These are phyloP conservation scores for Sisor rabdophorus DNA, from an alignment of 2,113 vertebrate genomes.

Conservation along the genomic window DNA sequence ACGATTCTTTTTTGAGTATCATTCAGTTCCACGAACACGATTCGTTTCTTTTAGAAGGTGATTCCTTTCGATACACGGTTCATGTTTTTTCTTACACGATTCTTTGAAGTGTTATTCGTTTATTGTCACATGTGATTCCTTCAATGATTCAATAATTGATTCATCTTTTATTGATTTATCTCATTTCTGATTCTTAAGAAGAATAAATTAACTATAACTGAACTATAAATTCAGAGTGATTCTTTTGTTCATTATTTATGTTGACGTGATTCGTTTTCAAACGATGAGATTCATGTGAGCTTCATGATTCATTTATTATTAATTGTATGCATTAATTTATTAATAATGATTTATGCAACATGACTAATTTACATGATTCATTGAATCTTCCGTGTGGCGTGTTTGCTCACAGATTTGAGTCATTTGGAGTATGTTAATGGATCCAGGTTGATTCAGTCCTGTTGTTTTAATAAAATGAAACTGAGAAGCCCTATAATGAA, in stretches of 20 bases:
- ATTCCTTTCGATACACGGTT: too few species aligned
- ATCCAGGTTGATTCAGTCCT: slow-evolving; percentile 10
- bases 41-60: too few species aligned
- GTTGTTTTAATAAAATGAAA: slow-evolving; percentile 25
- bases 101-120: too few species aligned
- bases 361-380: background rate
- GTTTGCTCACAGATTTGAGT: too few species aligned
- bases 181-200: too few species aligned
- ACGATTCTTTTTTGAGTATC: background rate
- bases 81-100: too few species aligned
- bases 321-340: too few species aligned
- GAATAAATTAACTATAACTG: too few species aligned
- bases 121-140: background rate
- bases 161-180: background rate
- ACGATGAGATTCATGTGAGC: background rate
- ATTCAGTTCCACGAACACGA: too few species aligned
- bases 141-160: background rate
- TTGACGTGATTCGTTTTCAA: background rate
- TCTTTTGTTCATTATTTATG: too few species aligned
- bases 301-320: too few species aligned
- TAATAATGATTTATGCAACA: background rate
- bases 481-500: background rate
- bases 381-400: background rate
- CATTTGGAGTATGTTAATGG: background rate
- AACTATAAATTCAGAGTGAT: too few species aligned